Evolutionary conservation across 2,797 vertebrate species (phyloP).

Genomic region (Gymnoscopelus microlampas): DNA sequence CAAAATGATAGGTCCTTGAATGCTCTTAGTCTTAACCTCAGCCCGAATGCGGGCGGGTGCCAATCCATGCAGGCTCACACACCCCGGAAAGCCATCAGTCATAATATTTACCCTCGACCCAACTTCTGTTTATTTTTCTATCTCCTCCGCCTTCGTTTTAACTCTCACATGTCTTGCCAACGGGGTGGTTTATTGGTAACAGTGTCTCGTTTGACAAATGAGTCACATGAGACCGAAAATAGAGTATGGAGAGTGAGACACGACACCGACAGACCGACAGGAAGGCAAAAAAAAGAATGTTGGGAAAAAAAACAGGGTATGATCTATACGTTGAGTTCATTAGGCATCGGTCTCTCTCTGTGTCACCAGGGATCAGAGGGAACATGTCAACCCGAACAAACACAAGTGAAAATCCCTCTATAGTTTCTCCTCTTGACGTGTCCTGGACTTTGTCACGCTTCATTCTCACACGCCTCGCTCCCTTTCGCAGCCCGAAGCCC

Average conservation of each 20-base stretch:
- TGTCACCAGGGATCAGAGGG: conserved; percentile 39
- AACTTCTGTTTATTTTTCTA: conserved; percentile 56
- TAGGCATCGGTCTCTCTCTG: conserved; percentile 9
- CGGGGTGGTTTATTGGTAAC: conserved; percentile 50
- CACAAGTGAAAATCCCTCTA: conserved; percentile 44
- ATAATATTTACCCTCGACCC: conserved; percentile 72
- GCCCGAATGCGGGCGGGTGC: conserved; percentile 52
- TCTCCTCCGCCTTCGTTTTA: conserved; percentile 37
- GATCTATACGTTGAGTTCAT: conserved; percentile 49
- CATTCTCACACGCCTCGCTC: conserved; percentile 51
- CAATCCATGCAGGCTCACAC: conserved; percentile 57
- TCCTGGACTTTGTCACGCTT: conserved; percentile 64
- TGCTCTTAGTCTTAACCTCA: conserved; percentile 49
- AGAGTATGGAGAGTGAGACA: conserved; percentile 12
- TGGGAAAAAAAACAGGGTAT: conserved; percentile 15
- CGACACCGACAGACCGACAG: no score
- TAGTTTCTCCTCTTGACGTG: conserved; percentile 29
- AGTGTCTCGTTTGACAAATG: conserved; percentile 63
- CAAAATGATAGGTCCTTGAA: conserved; percentile 62
- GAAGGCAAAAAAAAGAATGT: conserved; percentile 16
- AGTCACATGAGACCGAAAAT: conserved; percentile 48
- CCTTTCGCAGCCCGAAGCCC: background rate
- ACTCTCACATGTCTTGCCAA: conserved; percentile 51
- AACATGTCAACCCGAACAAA: conserved; percentile 52
- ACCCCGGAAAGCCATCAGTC: conserved; percentile 68